Evolutionary conservation across 92 coral and sea anemone genomes (phyloP).

Genomic region (Porites cylindrica): DNA sequence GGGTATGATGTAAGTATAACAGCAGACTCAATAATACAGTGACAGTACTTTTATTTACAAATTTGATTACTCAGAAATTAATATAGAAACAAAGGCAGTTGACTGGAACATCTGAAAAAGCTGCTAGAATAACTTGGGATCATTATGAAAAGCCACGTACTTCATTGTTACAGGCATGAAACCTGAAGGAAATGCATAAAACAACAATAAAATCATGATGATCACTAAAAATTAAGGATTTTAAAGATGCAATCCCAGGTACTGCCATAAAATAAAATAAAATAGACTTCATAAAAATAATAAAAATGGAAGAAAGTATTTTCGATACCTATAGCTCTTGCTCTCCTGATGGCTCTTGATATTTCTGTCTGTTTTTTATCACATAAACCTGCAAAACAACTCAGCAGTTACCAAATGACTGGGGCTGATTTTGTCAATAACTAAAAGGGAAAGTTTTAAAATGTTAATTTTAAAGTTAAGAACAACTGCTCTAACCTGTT

Average conservation of each 20-base stretch:
- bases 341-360: conserved; percentile 83
- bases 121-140: conserved; percentile 86
- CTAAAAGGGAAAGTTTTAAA: not conserved
- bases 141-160: conserved; percentile 87
- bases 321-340: conserved; percentile 91
- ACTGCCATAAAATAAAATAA: no score
- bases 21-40: no score
- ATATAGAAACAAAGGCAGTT: not conserved
- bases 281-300: no score
- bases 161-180: conserved; percentile 99
- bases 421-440: not conserved
- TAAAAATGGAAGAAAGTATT: not conserved
- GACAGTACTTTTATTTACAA: no score
- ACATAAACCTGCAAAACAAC: conserved; percentile 80
- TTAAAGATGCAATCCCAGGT: no score
- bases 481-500: conserved; percentile 71
- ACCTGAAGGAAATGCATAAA: conserved; percentile 66
- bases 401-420: not conserved
- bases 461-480: no score
- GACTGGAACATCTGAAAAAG: not conserved
- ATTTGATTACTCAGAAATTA: no score
- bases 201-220: not conserved
- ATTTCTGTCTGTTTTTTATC: conserved; percentile 85
- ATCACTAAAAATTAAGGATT: no score
- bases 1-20: no score